Evolutionary conservation across 2,888 invertebrate genomes (phyloP).

Genomic region (Euspilapteryx auroguttella): DNA sequence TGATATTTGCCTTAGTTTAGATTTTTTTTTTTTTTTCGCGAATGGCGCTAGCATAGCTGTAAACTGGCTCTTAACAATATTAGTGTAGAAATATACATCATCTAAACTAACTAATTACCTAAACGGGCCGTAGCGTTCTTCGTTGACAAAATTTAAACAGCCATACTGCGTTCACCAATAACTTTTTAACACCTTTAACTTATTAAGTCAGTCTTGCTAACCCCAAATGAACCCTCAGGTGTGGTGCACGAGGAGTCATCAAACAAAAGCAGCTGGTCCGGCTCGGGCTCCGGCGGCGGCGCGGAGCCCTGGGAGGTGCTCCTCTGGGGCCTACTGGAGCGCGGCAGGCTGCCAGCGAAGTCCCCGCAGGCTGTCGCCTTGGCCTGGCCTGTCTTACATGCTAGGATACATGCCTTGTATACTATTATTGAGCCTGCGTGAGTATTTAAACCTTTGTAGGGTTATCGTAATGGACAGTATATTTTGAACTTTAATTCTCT

Average conservation of each 20-base stretch:
- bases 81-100: no score
- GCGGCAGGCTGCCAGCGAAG: constrained; percentile 76
- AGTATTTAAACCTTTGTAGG: constrained; percentile 33
- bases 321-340: constrained; percentile 86
- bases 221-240: constrained; percentile 15
- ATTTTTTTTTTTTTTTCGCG: no score
- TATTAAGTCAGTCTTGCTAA: neutral
- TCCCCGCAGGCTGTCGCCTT: constrained; percentile 87
- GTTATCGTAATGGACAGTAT: no score
- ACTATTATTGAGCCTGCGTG: constrained; percentile 93
- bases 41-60: no score
- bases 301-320: constrained; percentile 89
- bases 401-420: constrained; percentile 86
- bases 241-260: constrained; percentile 58
- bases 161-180: no score
- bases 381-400: constrained; percentile 95
- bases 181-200: neutral
- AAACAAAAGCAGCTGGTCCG: constrained; percentile 49
- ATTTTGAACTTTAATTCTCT: no score
- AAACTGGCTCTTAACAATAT: no score
- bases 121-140: no score
- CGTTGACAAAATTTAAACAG: no score
- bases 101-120: no score
- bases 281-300: constrained; percentile 12
- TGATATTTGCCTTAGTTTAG: no score